Evolutionary conservation across 2,113 vertebrate genomes (phyloP), one percentile per base, ranked within the genome.

Genomic region (Amia ocellicauda): DNA sequence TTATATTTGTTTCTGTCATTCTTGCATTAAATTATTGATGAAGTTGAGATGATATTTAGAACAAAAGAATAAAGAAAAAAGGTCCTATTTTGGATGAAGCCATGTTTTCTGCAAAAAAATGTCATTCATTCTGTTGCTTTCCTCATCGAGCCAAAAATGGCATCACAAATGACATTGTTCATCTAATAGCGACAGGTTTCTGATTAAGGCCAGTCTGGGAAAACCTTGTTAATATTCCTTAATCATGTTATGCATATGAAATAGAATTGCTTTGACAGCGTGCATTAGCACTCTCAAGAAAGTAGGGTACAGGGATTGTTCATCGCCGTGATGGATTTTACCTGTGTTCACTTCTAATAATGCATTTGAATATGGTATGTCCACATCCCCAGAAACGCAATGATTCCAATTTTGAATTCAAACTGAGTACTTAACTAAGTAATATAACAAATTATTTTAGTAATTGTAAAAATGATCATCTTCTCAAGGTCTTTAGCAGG

Each of bases 211-310:
- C 57, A 43, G 47, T 53, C 22, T 53, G 47, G 47, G 36, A 60
- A 59, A 58, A 19, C 57, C 49, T 40, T 66, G 64, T 45, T 66
- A 60, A 66, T 66, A 60, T 66, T 40, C 64, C 31, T 49, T 66
- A 66, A 66, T 66, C 56, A 60, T 60, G 47, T 52, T 66, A 60
- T 66, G 64, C 64, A 66, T 66, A 51, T 43, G 47, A 60, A 66
- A 66, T 66, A 41, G 64, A 53, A 66, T 59, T 66, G 57, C 31
- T 42, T 50, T 53, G 64, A 66, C 57, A 66, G 57, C 57, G 42
- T 42, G 49, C 49, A 66, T 66, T 53, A 60, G 58, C 36, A 20
- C 57, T 17, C 31, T 36, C 23, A 16, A 11, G 13, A 4, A 47
- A 60, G 31, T 24, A 60, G 24, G 36, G 16, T 43, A 20, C 49